Evolutionary conservation across 2,113 vertebrate genomes (phyloP), one percentile per base, ranked within the genome.

Genomic region (Suncus etruscus): DNA sequence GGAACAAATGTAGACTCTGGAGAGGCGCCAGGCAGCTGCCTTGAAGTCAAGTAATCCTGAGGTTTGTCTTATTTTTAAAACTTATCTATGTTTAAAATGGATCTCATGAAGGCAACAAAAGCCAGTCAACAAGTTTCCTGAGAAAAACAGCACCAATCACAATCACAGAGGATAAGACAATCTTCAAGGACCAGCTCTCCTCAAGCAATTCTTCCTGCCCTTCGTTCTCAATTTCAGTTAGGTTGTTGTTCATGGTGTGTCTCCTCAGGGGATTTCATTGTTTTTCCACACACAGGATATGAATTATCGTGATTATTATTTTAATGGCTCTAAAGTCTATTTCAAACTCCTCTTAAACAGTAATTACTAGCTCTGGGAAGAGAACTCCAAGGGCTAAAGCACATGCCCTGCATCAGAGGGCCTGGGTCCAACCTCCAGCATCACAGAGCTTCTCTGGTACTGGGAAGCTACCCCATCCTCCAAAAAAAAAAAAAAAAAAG

Each of bases 1-100:
- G 22, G 14, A 94, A 87, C 54, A 95, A 94, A 87, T 86, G 72
- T 92, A 50, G 90, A 86, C 76, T 92, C 78, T 94, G 94, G 94
- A 94, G 63, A 63, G 77, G 45, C 77, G 93, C 84, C 95, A 95
- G 25, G 50, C 54, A 77, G 58, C 91, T 92, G 90, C 83, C 86
- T 90, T 86, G 51, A 86, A 90, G 79, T 93, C 29, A 87, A 92
- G 50, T 83, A 66, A 83, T 74, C 58, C 29, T 47, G 29, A 81
- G 22, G 31, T 45, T 87, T 87, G 66, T 70, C 87, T 90, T 75
- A 45, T 73, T 95, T 94, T 87, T 54, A 69, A 94, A 94, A 77
- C 5, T 5, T 48, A 47, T 87, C 48, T 86, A 50, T 77, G 94
- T 94, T 87, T 54, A 70, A 94, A 94, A 74, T 4, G 7, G 39